Base-by-base conservation (phyloP, 2,888 invertebrate species). In the Oconnorella tubifera region DNA sequence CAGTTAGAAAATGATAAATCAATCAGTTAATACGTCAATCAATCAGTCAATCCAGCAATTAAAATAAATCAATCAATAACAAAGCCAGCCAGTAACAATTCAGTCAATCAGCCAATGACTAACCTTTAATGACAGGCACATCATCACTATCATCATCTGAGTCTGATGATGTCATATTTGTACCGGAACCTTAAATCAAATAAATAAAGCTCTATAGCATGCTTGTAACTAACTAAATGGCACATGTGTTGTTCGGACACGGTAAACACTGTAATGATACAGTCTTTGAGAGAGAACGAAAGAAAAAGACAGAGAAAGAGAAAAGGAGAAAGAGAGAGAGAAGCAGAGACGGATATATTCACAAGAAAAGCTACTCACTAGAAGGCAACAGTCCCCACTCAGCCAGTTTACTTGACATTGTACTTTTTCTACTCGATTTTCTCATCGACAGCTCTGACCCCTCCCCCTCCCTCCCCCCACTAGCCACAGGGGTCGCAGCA, bases 311-410 rank as follows among this genome's bases (percentile, higher is more conserved):
- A 40, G 10, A 40, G 40, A 10, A 40, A 40, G 40, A 40, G 10
- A 40, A 40, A 40, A 40, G 40, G 10, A 40, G 19, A 40, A 40
- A 40, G 40, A 10, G 40, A 14, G 40, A 14, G 40, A 40, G 40
- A 40, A 10, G 19, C 40, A 40, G 19, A 40, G 19, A 40, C 10
- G 40, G 40, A 10, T 40, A 40, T 14, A 40, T 14, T 14, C 19
- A 10, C 10, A 40, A 40, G 40, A 40, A 40, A 10, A 40, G 40
- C 33, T 40, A 48, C 56, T 23, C 28, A 65, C 65, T 60, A 6
- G 61, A 56, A 32, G 66, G 66, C 32, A 66, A 25, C 3, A 67
- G 57, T 23, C 68, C 68, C 68, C 65, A 68, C 33, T 68, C 60
- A 0, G 63, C 63, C n/a, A 66, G 33, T 32, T 65, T 65, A 33